phyloP scores from a whole-genome alignment of 2,888 invertebrate species.

The Tiliacea aurago region DNA sequence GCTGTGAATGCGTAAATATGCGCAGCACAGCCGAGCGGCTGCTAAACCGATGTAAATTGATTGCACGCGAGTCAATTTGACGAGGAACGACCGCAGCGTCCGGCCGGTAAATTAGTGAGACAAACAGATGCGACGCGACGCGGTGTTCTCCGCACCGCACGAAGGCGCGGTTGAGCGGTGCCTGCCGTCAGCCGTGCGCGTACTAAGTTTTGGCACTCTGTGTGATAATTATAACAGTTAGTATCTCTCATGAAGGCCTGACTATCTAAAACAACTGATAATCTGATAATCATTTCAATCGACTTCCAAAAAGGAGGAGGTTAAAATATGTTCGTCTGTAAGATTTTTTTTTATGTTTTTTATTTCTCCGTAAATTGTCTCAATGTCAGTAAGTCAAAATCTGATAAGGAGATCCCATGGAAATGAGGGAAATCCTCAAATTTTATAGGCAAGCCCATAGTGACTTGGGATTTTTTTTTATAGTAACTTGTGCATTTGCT shows the following conservation, averaged over 20 bases:
- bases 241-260: neutral
- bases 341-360: too few relatives aligned
- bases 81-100: slow-evolving; percentile 19
- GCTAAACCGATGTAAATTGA: slow-evolving; percentile 33
- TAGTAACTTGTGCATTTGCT: too few relatives aligned
- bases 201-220: neutral
- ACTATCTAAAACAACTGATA: neutral
- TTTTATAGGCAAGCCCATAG: too few relatives aligned
- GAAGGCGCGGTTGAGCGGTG: neutral
- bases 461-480: too few relatives aligned
- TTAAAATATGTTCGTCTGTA: too few relatives aligned
- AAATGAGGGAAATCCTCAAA: too few relatives aligned
- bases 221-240: neutral
- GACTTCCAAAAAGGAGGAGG: too few relatives aligned
- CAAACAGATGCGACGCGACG: slow-evolving; percentile 16
- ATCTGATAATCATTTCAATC: neutral
- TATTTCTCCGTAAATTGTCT: too few relatives aligned
- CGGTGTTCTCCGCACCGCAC: neutral
- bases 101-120: slow-evolving; percentile 1
- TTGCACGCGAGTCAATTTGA: slow-evolving; percentile 39
- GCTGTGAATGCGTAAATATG: slow-evolving; percentile 29
- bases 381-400: too few relatives aligned
- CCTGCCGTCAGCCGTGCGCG: too few relatives aligned
- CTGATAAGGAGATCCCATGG: too few relatives aligned
- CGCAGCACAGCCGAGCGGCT: neutral